phyloP scores from a whole-genome alignment of 2,888 invertebrate species.

The Apocheima hispidaria region DNA sequence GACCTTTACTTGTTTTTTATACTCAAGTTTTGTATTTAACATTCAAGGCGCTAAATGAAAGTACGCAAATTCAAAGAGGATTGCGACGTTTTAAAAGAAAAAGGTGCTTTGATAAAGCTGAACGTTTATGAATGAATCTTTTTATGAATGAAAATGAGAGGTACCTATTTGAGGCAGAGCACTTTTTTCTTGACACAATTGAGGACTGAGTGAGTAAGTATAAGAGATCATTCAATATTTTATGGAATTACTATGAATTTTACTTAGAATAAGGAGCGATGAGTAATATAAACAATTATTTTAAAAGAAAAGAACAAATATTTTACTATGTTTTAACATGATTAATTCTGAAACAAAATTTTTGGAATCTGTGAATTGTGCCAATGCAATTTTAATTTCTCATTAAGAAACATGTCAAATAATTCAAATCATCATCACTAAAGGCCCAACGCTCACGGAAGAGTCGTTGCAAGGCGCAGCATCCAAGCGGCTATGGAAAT shows the following conservation, averaged over 20 bases:
- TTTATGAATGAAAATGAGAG: slow-evolving; percentile 6
- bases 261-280: slow-evolving; percentile 7
- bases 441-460: too few relatives aligned
- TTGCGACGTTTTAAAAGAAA: slow-evolving; percentile 14
- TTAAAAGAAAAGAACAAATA: not conserved
- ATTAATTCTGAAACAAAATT: not conserved
- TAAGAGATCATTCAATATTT: slow-evolving; percentile 12
- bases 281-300: not conserved
- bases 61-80: slow-evolving; percentile 3
- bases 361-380: not conserved
- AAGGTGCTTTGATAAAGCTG: slow-evolving; percentile 20
- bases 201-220: not conserved
- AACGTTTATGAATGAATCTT: slow-evolving; percentile 12
- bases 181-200: slow-evolving; percentile 19
- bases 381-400: not conserved
- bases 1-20: not conserved
- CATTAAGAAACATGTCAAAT: too few relatives aligned
- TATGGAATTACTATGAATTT: slow-evolving; percentile 12
- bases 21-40: not conserved
- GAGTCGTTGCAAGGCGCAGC: too few relatives aligned
- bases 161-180: slow-evolving; percentile 4
- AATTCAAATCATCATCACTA: too few relatives aligned
- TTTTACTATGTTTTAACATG: not conserved
- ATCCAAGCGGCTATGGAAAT: too few relatives aligned
- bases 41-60: slow-evolving; percentile 20